Conservation (phyloP, 2,797 vertebrate genomes). For the Ambastaia sidthimunki region DNA sequence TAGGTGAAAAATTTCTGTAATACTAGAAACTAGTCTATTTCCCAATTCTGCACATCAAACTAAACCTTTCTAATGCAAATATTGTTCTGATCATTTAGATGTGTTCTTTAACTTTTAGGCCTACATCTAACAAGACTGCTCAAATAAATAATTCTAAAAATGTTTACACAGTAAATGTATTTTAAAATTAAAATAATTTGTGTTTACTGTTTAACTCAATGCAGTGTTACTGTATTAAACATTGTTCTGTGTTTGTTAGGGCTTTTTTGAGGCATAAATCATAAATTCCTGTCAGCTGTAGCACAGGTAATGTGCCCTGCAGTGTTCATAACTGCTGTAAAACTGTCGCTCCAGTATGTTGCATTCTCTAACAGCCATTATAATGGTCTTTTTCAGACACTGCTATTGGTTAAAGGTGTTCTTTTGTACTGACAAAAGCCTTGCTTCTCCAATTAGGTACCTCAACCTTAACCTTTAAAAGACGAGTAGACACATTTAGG, state of each 20-base stretch:
- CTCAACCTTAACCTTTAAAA: slow-evolving; percentile 27
- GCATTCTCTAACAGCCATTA: slow-evolving; percentile 2
- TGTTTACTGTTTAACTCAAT: not conserved
- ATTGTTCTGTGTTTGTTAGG: not conserved
- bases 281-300: slow-evolving; percentile 9
- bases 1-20: not conserved
- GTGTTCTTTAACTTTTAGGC: too few relatives aligned
- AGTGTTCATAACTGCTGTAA: slow-evolving; percentile 14
- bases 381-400: not conserved
- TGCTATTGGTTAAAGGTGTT: slow-evolving; percentile 9
- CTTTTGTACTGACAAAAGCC: slow-evolving; percentile 14
- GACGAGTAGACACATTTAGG: not conserved
- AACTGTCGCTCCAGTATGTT: slow-evolving; percentile 1
- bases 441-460: slow-evolving; percentile 32
- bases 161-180: not conserved
- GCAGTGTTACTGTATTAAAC: not conserved
- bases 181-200: not conserved
- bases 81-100: too few relatives aligned
- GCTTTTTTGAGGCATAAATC: not conserved
- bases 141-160: not conserved
- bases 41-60: too few relatives aligned
- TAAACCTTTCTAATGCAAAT: too few relatives aligned
- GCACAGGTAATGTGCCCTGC: slow-evolving; percentile 8
- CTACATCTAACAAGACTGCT: too few relatives aligned
- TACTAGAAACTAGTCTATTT: not conserved